Evolutionary conservation across 1,140 invertebrate species (phyloP).

Genomic region (Aphelinus certus): DNA sequence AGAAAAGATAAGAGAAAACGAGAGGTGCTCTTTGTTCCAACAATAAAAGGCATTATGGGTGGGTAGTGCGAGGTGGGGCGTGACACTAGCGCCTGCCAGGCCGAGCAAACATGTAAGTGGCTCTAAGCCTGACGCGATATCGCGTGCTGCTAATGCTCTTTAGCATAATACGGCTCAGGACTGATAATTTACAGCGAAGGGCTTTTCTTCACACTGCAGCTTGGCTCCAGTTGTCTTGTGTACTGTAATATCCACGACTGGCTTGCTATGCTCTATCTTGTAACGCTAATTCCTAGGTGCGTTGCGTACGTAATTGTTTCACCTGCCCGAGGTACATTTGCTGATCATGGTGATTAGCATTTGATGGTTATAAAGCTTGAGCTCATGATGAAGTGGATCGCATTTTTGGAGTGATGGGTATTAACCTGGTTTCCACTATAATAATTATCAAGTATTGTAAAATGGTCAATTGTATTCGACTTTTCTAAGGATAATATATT

Average conservation of each 20-base stretch:
- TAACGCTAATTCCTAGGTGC: background rate
- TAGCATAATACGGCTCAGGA: slow-evolving; percentile 28
- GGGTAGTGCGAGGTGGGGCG: background rate
- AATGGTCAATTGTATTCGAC: no score
- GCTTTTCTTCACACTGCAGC: background rate
- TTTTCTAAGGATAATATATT: no score
- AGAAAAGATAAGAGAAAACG: slow-evolving; percentile 12
- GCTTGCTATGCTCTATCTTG: background rate
- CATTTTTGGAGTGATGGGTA: no score
- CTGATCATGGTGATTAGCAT: no score
- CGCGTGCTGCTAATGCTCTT: slow-evolving; percentile 32
- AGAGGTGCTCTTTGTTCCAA: background rate
- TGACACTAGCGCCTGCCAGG: no score
- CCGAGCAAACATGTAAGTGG: background rate
- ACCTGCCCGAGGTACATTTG: no score
- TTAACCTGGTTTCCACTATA: no score
- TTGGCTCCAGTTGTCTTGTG: background rate
- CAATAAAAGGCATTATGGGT: slow-evolving; percentile 11
- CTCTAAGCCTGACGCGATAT: slow-evolving; percentile 21
- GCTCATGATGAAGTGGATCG: no score
- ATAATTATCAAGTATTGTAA: no score
- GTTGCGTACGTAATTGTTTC: background rate
- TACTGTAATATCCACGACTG: background rate
- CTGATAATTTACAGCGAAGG: slow-evolving; percentile 24
- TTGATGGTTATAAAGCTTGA: no score